Evolutionary conservation across 1,140 invertebrate species (phyloP).

Genomic region (Drosophila melanogaster): DNA sequence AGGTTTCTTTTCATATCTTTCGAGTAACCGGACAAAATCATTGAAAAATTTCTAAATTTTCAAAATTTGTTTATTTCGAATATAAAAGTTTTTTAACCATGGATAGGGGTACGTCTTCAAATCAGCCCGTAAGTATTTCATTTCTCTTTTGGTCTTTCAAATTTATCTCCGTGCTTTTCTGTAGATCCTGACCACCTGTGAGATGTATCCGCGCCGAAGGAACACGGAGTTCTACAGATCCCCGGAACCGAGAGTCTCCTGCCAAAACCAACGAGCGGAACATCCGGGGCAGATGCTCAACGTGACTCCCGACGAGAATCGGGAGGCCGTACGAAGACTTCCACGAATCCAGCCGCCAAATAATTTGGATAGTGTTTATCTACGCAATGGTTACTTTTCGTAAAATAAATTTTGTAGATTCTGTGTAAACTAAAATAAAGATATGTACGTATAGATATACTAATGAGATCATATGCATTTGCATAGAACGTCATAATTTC

Average conservation of each 20-base stretch:
- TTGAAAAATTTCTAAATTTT: background rate
- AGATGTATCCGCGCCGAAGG: conserved; percentile 14
- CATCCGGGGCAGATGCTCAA: conserved; percentile 16
- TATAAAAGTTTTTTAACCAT: background rate
- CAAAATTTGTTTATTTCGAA: background rate
- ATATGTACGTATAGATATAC: too few relatives aligned
- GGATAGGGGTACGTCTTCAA: background rate
- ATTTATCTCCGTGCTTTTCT: too few relatives aligned
- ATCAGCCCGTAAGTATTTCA: background rate
- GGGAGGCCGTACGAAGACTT: background rate
- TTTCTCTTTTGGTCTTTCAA: too few relatives aligned
- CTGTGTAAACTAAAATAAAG: background rate
- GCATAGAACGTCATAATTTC: too few relatives aligned
- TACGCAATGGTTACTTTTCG: conserved; percentile 25
- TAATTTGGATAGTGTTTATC: background rate
- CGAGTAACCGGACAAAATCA: background rate
- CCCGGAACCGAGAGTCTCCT: background rate
- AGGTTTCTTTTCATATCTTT: background rate
- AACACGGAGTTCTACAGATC: conserved; percentile 10
- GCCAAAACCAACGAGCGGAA: conserved; percentile 10
- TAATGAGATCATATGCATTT: too few relatives aligned
- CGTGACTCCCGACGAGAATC: background rate
- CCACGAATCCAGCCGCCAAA: background rate
- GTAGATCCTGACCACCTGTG: background rate
- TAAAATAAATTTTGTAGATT: background rate